phyloP scores from a whole-genome alignment of 2,888 invertebrate species.

The Stratiomys singularior region DNA sequence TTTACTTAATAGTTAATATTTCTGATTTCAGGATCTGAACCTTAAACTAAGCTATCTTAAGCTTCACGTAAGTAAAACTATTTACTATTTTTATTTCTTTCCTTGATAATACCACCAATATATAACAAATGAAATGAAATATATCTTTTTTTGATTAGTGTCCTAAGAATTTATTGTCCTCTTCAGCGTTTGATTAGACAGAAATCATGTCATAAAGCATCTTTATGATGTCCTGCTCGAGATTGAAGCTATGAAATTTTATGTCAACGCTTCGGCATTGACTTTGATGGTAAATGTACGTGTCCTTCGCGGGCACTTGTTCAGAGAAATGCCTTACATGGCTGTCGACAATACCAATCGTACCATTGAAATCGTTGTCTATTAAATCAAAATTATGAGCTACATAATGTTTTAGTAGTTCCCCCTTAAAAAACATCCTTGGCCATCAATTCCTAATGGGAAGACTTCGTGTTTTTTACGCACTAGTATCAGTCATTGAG shows the following conservation, averaged over 20 bases:
- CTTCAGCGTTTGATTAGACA: neutral
- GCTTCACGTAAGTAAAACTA: conserved; percentile 23
- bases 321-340: neutral
- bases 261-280: conserved; percentile 6
- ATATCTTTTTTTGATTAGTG: conserved; percentile 4
- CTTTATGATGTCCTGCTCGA: neutral
- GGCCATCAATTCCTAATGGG: too few relatives aligned
- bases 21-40: conserved; percentile 12
- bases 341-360: neutral
- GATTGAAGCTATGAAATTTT: conserved; percentile 24
- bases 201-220: neutral
- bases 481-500: too few relatives aligned
- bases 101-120: too few relatives aligned
- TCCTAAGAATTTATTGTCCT: neutral
- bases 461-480: too few relatives aligned
- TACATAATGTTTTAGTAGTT: too few relatives aligned
- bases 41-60: conserved; percentile 24
- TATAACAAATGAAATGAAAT: too few relatives aligned
- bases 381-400: conserved; percentile 15
- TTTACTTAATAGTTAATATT: too few relatives aligned
- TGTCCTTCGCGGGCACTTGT: neutral
- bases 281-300: neutral
- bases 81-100: neutral
- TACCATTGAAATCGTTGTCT: neutral
- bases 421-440: too few relatives aligned